Percentiles rank a stretch among this genome's conserved stretches.
Evolutionary conservation across 2,888 invertebrate species (phyloP).

Genomic region (Watsonalla binaria): DNA sequence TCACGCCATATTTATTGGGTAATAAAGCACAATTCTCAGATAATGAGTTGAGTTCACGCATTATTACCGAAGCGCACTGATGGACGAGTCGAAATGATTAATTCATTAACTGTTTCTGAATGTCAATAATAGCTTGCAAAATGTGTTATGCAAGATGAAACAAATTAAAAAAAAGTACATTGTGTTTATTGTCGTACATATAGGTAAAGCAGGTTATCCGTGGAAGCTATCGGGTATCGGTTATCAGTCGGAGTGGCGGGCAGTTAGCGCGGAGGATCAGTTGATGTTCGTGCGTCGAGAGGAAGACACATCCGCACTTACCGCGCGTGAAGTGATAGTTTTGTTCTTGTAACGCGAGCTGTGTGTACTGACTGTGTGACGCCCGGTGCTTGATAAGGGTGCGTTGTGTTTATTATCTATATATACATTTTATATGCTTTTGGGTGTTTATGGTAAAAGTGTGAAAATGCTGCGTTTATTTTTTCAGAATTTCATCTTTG

Average conservation of each 20-base stretch:
- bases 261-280: constrained; percentile 51
- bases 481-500: neutral
- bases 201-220: constrained; percentile 48
- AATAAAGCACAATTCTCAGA: too few relatives aligned
- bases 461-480: neutral
- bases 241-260: constrained; percentile 58
- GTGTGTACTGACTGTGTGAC: constrained; percentile 35
- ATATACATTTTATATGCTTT: constrained; percentile 13
- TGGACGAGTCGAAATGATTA: constrained; percentile 3
- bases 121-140: constrained; percentile 9
- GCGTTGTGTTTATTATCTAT: constrained; percentile 46
- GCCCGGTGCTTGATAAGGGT: constrained; percentile 46
- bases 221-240: constrained; percentile 66
- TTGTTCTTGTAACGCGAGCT: constrained; percentile 42
- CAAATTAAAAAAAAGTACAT: constrained; percentile 20
- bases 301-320: constrained; percentile 65
- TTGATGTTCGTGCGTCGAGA: constrained; percentile 72
- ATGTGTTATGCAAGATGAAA: neutral
- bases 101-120: constrained; percentile 11
- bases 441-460: constrained; percentile 3
- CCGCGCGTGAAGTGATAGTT: constrained; percentile 41
- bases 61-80: neutral
- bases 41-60: neutral
- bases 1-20: too few relatives aligned
- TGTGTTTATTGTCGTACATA: constrained; percentile 45